A percentile compares a stretch with the other conserved stretches of the same genome.
Evolutionary conservation across 2,888 invertebrate species (phyloP).

Genomic region (Stictocephala bisonia): DNA sequence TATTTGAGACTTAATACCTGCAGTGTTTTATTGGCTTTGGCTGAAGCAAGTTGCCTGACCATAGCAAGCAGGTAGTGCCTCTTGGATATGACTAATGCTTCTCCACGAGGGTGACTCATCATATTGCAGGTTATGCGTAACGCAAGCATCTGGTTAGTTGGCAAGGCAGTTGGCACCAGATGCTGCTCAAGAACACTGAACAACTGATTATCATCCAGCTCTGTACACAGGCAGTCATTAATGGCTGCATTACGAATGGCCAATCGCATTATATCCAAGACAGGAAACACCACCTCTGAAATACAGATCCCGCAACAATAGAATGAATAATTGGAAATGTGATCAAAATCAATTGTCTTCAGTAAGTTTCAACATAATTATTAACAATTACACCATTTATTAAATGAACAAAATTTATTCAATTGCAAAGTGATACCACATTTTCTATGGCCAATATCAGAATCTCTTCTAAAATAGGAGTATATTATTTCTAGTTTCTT

Average conservation of each 20-base stretch:
- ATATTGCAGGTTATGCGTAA: constrained; percentile 80
- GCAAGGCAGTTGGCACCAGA: constrained; percentile 61
- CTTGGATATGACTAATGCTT: constrained; percentile 71
- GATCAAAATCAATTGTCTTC: no score
- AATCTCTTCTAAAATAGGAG: no score
- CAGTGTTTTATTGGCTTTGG: constrained; percentile 71
- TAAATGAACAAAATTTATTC: no score
- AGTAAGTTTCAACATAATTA: no score
- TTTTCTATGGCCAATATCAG: no score
- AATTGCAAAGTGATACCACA: no score
- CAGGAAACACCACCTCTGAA: constrained; percentile 84
- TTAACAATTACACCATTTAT: no score
- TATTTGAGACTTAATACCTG: no score
- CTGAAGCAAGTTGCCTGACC: constrained; percentile 66
- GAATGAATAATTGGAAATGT: no score
- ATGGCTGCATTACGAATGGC: constrained; percentile 79
- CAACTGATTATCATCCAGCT: constrained; percentile 64
- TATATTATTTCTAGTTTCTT: no score
- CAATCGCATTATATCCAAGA: constrained; percentile 86
- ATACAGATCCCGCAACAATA: no score
- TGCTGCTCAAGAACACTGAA: constrained; percentile 55
- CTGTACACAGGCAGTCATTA: constrained; percentile 67
- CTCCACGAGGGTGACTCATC: constrained; percentile 76
- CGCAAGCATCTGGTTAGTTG: constrained; percentile 82
- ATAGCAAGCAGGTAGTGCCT: constrained; percentile 70